Evolutionary conservation across 1,140 invertebrate genomes (phyloP).

Genomic region (Gonioctena quinquepunctata): DNA sequence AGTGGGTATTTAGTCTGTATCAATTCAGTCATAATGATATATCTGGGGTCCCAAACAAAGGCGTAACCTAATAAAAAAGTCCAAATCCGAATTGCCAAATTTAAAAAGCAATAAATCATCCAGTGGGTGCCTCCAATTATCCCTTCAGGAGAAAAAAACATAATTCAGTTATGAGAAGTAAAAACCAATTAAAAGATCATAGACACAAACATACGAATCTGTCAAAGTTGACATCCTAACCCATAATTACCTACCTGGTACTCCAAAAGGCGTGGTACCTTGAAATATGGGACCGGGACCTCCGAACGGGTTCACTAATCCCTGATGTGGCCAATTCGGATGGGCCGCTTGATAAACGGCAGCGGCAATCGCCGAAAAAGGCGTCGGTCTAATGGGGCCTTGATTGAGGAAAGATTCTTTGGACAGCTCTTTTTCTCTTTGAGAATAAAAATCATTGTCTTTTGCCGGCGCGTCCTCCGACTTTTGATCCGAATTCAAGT

Average conservation of each 20-base stretch:
- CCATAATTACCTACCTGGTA: slow-evolving; percentile 59
- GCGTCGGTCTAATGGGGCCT: slow-evolving; percentile 67
- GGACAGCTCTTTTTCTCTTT: slow-evolving; percentile 37
- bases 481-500: slow-evolving; percentile 61
- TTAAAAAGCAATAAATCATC: neutral
- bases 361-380: slow-evolving; percentile 68
- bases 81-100: neutral
- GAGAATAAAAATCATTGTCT: slow-evolving; percentile 36
- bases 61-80: neutral
- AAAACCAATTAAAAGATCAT: neutral
- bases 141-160: neutral
- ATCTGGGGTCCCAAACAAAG: no score
- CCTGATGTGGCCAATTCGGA: slow-evolving; percentile 60
- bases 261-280: slow-evolving; percentile 60
- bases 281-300: slow-evolving; percentile 62
- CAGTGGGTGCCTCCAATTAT: neutral
- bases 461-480: slow-evolving; percentile 27
- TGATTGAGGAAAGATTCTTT: slow-evolving; percentile 52
- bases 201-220: neutral
- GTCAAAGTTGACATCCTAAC: neutral
- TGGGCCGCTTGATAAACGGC: slow-evolving; percentile 57
- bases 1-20: no score
- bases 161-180: neutral
- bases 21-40: no score
- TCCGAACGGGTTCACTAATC: slow-evolving; percentile 58